Conservation (phyloP, 2,797 vertebrate species). For the Spinus olivaceus region DNA sequence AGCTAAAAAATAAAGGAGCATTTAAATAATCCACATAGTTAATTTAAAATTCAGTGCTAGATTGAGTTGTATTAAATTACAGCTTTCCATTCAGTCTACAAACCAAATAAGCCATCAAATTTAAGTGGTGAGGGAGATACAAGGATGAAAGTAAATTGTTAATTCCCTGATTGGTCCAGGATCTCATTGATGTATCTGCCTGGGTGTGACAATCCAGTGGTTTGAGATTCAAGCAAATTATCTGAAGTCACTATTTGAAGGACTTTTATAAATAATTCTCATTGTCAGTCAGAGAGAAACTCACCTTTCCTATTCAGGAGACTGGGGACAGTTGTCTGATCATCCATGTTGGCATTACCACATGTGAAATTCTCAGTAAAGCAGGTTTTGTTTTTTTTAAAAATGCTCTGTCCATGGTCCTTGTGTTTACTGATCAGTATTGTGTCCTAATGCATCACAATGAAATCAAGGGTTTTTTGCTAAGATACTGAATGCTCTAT, state of each 20-base stretch:
- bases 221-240: background rate
- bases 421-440: background rate
- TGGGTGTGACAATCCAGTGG: background rate
- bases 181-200: background rate
- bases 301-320: background rate
- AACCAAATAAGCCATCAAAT: background rate
- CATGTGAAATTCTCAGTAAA: background rate
- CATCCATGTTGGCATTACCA: fast-evolving
- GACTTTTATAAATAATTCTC: background rate
- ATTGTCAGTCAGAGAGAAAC: background rate
- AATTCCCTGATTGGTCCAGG: background rate
- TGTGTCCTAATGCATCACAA: background rate
- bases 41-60: background rate
- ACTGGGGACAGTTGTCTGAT: background rate
- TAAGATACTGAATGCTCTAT: background rate
- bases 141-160: background rate
- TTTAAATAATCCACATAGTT: background rate
- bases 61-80: background rate
- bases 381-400: no score
- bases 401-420: background rate
- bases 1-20: background rate
- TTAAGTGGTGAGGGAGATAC: background rate
- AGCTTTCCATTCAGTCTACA: background rate
- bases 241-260: background rate
- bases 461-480: background rate